A percentile compares a stretch with the other conserved stretches of the same genome.
phyloP scores from a whole-genome alignment of 2,797 vertebrate genomes.

The Spinus pinus region DNA sequence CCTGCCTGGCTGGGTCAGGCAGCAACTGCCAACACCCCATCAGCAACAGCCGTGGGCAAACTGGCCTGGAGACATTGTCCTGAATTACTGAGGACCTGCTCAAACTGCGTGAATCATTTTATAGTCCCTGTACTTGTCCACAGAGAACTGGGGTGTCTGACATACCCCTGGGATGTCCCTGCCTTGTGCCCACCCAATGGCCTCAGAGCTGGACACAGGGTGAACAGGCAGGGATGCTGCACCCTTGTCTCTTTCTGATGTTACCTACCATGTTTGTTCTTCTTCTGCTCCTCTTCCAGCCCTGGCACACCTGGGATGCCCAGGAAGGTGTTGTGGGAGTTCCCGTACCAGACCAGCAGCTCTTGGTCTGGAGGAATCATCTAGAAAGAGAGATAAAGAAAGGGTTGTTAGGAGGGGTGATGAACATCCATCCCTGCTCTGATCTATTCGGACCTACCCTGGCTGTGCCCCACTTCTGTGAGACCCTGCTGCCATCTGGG shows the following conservation, averaged over 20 bases:
- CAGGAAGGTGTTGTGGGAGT: conserved; percentile 94
- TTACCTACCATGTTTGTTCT: conserved; percentile 85
- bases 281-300: conserved; percentile 91
- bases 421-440: rapidly evolving
- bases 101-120: background rate
- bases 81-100: background rate
- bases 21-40: rapidly evolving
- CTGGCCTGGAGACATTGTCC: rapidly evolving
- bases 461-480: background rate
- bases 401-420: rapidly evolving
- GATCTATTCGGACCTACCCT: rapidly evolving
- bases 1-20: background rate
- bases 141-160: background rate
- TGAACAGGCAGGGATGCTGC: rapidly evolving
- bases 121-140: no score
- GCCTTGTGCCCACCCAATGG: rapidly evolving
- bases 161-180: background rate
- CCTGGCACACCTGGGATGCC: conserved; percentile 94
- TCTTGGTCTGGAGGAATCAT: conserved; percentile 97
- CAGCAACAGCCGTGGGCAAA: background rate
- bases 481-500: background rate
- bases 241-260: rapidly evolving
- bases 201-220: background rate
- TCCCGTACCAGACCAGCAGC: conserved; percentile 95
- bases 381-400: conserved; percentile 57